phyloP scores from a whole-genome alignment of 1,140 invertebrate species.

The Anastrepha ludens region DNA sequence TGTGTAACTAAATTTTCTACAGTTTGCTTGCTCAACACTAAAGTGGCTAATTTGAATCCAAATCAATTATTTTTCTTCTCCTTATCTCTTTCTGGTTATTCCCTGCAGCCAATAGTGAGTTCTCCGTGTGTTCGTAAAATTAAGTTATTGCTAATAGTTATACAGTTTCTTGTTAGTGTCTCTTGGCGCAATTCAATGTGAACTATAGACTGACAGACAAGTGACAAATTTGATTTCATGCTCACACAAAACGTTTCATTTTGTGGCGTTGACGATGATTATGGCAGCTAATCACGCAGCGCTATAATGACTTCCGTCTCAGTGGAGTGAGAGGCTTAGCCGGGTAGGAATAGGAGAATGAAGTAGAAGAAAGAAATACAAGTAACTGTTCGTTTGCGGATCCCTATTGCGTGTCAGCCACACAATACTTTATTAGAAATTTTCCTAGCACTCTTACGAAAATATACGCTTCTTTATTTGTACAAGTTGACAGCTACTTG shows the following conservation, averaged over 20 bases:
- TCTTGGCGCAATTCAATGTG: no score
- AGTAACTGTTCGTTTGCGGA: neutral
- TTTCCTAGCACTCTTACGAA: neutral
- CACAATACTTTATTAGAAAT: neutral
- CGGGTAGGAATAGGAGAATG: neutral
- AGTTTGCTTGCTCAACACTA: no score
- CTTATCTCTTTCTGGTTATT: no score
- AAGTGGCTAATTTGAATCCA: no score
- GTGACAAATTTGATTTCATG: slow-evolving; percentile 51
- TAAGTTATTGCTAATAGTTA: neutral
- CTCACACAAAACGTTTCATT: slow-evolving; percentile 23
- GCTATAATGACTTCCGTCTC: slow-evolving; percentile 28
- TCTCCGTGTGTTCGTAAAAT: neutral
- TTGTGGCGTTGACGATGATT: slow-evolving; percentile 36
- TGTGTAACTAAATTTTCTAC: no score
- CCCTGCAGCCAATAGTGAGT: no score
- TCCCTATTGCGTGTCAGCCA: neutral
- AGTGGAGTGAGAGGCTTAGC: neutral
- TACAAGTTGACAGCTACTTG: neutral
- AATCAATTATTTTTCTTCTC: no score
- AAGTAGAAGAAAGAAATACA: neutral
- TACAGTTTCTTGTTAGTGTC: no score
- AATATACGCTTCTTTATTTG: neutral
- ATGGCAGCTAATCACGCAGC: slow-evolving; percentile 34
- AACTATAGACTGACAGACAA: slow-evolving; percentile 10